A percentile compares a stretch with the other conserved stretches of the same genome.
Conservation (phyloP, 2,888 invertebrate genomes). For the Apamea sordens region DNA sequence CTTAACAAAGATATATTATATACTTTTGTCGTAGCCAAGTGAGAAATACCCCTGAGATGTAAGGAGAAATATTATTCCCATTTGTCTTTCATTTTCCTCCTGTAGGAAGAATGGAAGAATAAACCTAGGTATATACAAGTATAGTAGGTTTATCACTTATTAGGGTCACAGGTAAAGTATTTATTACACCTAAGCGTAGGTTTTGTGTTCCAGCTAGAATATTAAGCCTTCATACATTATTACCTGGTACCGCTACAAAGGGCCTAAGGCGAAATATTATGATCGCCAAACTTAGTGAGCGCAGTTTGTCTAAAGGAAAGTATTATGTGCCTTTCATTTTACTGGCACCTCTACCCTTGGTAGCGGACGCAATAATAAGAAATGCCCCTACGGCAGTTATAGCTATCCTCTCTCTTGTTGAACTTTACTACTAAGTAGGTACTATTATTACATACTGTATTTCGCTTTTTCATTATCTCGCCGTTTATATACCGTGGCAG, state of each 20-base stretch:
- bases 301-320: not conserved
- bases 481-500: not conserved
- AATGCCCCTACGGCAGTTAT: not conserved
- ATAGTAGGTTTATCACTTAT: slow-evolving; percentile 29
- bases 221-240: not conserved
- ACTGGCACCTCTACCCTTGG: not conserved
- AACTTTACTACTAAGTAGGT: too few relatives aligned
- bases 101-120: not conserved
- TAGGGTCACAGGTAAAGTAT: slow-evolving; percentile 30
- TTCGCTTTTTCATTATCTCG: not conserved
- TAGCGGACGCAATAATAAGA: not conserved
- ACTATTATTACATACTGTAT: not conserved
- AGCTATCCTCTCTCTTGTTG: not conserved
- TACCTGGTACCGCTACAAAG: not conserved
- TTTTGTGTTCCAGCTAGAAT: not conserved
- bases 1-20: not conserved
- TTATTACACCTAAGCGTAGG: slow-evolving; percentile 6
- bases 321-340: not conserved
- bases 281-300: not conserved
- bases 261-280: slow-evolving; percentile 3
- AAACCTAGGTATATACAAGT: not conserved
- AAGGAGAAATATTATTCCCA: slow-evolving; percentile 5
- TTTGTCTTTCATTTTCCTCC: slow-evolving; percentile 8
- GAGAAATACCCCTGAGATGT: not conserved
- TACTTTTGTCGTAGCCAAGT: not conserved